Percentiles rank a stretch among this genome's conserved stretches.
Evolutionary conservation across 2,888 invertebrate species (phyloP).

Genomic region (Deladenus siricidicola): DNA sequence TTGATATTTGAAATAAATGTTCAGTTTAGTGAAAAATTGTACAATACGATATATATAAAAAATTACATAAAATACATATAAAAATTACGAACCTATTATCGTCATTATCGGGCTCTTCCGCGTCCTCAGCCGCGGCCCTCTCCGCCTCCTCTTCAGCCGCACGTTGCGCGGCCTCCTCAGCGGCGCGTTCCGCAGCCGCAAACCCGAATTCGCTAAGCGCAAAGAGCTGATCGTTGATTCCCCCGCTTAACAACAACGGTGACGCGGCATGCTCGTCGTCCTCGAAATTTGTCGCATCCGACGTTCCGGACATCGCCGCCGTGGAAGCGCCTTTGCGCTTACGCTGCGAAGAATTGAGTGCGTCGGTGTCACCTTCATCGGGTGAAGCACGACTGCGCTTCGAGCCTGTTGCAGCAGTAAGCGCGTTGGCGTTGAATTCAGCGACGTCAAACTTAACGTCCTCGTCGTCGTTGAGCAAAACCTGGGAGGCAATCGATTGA

Average conservation of each 20-base stretch:
- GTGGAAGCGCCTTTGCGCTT: background rate
- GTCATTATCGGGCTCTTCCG: too few relatives aligned
- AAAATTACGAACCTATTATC: too few relatives aligned
- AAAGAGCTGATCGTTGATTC: background rate
- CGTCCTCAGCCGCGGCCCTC: too few relatives aligned
- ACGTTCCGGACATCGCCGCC: background rate
- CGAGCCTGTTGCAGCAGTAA: too few relatives aligned
- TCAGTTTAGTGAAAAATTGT: too few relatives aligned
- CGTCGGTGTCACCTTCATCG: background rate
- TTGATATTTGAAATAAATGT: too few relatives aligned
- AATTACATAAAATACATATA: too few relatives aligned
- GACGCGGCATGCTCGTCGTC: background rate
- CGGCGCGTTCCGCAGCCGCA: background rate
- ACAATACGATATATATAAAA: too few relatives aligned
- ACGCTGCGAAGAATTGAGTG: background rate
- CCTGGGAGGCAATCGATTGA: constrained; percentile 13
- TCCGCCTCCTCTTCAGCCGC: too few relatives aligned
- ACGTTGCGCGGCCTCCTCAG: background rate
- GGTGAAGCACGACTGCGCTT: too few relatives aligned
- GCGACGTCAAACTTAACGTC: too few relatives aligned
- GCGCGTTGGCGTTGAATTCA: too few relatives aligned
- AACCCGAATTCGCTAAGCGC: background rate
- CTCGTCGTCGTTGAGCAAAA: background rate
- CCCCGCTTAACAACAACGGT: background rate
- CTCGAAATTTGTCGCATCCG: background rate